phyloP scores from a whole-genome alignment of 2,888 invertebrate genomes.

The Tetragonisca angustula region DNA sequence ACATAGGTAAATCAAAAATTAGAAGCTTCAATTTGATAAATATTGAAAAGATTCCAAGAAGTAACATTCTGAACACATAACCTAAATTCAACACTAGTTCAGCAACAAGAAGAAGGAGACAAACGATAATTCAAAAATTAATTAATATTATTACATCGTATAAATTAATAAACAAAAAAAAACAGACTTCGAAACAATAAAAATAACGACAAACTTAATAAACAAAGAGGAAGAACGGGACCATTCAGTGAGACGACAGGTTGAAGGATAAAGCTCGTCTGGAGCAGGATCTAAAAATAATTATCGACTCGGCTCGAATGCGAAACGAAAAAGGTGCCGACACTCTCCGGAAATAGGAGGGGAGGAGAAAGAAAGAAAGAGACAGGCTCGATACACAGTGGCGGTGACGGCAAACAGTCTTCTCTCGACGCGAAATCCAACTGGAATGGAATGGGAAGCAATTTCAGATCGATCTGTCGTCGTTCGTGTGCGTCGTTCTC shows the following conservation, averaged over 20 bases:
- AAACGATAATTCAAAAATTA: background rate
- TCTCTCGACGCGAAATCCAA: background rate
- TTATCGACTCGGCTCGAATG: background rate
- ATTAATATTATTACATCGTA: too few species aligned
- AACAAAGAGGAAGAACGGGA: background rate
- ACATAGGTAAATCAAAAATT: too few species aligned
- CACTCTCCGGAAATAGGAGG: constrained; percentile 6
- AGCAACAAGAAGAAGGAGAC: background rate
- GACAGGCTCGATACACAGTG: constrained; percentile 6
- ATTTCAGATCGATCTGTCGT: constrained; percentile 62
- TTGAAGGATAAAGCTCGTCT: background rate
- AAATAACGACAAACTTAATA: background rate
- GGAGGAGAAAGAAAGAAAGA: background rate
- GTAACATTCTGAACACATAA: too few species aligned
- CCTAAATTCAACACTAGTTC: too few species aligned
- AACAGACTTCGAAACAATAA: background rate
- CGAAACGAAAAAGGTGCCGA: background rate
- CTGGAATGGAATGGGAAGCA: constrained; percentile 14
- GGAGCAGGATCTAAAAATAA: background rate
- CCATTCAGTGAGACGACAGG: background rate
- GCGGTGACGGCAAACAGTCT: constrained; percentile 18
- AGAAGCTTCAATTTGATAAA: too few species aligned
- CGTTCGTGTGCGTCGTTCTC: background rate
- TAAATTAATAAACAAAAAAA: too few species aligned
- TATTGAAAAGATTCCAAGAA: too few species aligned